Evolutionary conservation across 2,888 invertebrate genomes (phyloP).

Genomic region (Drosophila merina): DNA sequence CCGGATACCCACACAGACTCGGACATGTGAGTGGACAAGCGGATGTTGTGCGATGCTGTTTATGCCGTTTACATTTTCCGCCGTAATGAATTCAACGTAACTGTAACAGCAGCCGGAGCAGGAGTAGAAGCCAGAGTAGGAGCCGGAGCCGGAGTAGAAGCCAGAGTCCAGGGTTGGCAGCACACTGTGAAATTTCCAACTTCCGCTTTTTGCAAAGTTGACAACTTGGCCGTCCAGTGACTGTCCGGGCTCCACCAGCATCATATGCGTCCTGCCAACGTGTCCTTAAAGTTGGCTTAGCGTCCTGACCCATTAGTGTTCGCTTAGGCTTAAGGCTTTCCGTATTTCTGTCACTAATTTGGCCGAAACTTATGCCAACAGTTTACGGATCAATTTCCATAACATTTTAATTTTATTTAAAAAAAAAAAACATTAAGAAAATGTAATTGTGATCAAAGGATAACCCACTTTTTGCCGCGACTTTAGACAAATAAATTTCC

Average conservation of each 20-base stretch:
- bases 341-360: slow-evolving; percentile 3
- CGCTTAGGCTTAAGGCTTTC: slow-evolving; percentile 12
- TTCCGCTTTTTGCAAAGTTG: slow-evolving; percentile 77
- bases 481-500: no score
- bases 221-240: slow-evolving; percentile 65
- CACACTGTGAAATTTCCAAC: slow-evolving; percentile 75
- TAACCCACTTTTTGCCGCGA: not conserved
- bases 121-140: not conserved
- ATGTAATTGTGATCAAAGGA: not conserved
- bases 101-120: slow-evolving; percentile 11
- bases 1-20: slow-evolving; percentile 36
- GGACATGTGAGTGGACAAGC: slow-evolving; percentile 44
- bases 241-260: slow-evolving; percentile 1
- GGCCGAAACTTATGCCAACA: not conserved
- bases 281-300: slow-evolving; percentile 40
- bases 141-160: not conserved
- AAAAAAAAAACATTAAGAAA: not conserved
- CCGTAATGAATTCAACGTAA: slow-evolving; percentile 71
- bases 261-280: slow-evolving; percentile 37
- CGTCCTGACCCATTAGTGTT: slow-evolving; percentile 25
- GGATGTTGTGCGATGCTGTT: slow-evolving; percentile 75
- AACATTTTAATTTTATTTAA: not conserved
- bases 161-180: slow-evolving; percentile 24
- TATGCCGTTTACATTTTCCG: slow-evolving; percentile 76
- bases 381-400: not conserved